Conservation (phyloP, 1,140 invertebrate genomes). For the Apis florea region DNA sequence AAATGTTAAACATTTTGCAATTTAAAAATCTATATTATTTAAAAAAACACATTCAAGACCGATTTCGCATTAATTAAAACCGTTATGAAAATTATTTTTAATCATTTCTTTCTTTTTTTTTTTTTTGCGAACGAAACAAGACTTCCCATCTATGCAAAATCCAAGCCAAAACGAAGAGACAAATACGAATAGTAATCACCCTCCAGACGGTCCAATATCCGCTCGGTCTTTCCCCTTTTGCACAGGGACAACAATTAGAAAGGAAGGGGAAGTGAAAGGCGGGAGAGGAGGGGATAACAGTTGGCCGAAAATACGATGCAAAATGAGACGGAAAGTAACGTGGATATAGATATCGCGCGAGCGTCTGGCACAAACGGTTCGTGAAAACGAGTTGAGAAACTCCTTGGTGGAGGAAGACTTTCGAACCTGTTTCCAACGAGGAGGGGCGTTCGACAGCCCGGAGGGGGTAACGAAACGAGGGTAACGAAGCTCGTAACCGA, state of each 20-base stretch:
- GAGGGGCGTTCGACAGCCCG: constrained; percentile 27
- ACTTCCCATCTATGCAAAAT: too few species aligned
- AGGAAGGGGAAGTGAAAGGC: neutral
- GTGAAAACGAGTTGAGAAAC: constrained; percentile 64
- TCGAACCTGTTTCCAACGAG: constrained; percentile 38
- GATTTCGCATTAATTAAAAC: too few species aligned
- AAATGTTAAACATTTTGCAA: too few species aligned
- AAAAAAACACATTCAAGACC: too few species aligned
- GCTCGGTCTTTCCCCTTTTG: neutral
- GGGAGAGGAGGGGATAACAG: neutral
- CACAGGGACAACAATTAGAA: neutral
- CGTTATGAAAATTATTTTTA: too few species aligned
- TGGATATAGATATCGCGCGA: neutral
- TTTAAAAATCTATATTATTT: too few species aligned
- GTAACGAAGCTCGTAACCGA: constrained; percentile 68
- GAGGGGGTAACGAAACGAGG: constrained; percentile 60
- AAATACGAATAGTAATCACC: neutral
- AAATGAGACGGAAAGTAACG: constrained; percentile 13
- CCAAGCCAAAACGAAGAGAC: neutral
- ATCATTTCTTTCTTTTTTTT: too few species aligned
- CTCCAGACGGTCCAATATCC: neutral
- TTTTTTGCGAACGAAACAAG: too few species aligned
- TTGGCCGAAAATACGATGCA: neutral
- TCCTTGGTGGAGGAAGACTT: constrained; percentile 37
- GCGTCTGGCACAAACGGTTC: constrained; percentile 54